These are phyloP conservation scores for roundworm (Caenorhabditis elegans) DNA, from an alignment of 1,140 invertebrate species.

Conservation along the genomic window WBcel235 BX284606.5:6214001-6214500, in stretches of 20 bases:
- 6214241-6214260: slow-evolving; percentile 15
- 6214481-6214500: neutral
- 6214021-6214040: neutral
- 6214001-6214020: too few species aligned
- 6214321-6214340: neutral
- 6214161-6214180: neutral
- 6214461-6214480: too few species aligned
- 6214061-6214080: neutral
- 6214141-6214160: neutral
- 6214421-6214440: too few species aligned
- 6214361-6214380: neutral
- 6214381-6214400: too few species aligned
- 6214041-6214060: neutral
- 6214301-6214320: slow-evolving; percentile 30
- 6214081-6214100: slow-evolving; percentile 6
- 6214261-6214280: neutral
- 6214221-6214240: slow-evolving; percentile 25
- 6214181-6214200: neutral
- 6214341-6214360: neutral
- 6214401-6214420: too few species aligned
- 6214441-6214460: neutral
- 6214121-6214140: slow-evolving; percentile 1
- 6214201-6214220: slow-evolving; percentile 24
- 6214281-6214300: slow-evolving; percentile 8
- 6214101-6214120: slow-evolving; percentile 13